phyloP scores from a whole-genome alignment of 2,113 vertebrate genomes.

The Ophiodon elongatus region DNA sequence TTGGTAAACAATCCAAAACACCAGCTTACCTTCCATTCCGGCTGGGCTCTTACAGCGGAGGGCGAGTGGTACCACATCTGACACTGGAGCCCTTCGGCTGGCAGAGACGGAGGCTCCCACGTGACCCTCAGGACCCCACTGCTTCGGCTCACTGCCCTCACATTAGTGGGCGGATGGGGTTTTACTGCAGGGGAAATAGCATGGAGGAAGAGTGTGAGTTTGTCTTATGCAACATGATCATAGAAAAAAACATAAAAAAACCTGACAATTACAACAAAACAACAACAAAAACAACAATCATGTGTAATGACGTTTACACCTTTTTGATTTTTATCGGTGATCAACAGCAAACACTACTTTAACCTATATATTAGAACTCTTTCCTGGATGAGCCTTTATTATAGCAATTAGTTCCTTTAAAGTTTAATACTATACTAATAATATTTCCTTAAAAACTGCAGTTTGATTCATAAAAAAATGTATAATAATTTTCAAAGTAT shows the following conservation, averaged over 20 bases:
- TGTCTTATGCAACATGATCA: neutral
- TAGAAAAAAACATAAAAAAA: too few relatives aligned
- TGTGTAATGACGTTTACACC: neutral
- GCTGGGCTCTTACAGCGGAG: conserved; percentile 61
- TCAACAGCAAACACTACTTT: neutral
- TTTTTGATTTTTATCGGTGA: neutral
- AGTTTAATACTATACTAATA: neutral
- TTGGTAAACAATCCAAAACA: neutral
- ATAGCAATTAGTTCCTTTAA: neutral
- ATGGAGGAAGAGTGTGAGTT: neutral
- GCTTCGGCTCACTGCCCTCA: conserved; percentile 84
- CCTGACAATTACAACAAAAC: neutral
- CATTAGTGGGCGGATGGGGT: conserved; percentile 83
- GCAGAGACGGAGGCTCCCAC: conserved; percentile 86
- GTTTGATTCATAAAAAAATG: neutral
- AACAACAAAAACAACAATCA: neutral
- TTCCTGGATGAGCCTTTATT: neutral
- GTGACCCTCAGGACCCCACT: conserved; percentile 85
- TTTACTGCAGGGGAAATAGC: conserved; percentile 85
- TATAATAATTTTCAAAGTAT: too few relatives aligned
- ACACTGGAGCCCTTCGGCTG: conserved; percentile 83
- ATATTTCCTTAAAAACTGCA: neutral
- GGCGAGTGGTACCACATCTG: conserved; percentile 84
- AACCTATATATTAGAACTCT: neutral
- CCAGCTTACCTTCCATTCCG: conserved; percentile 88